Evolutionary conservation across 2,113 vertebrate species (phyloP).

Genomic region (Melanostigma gelatinosum): DNA sequence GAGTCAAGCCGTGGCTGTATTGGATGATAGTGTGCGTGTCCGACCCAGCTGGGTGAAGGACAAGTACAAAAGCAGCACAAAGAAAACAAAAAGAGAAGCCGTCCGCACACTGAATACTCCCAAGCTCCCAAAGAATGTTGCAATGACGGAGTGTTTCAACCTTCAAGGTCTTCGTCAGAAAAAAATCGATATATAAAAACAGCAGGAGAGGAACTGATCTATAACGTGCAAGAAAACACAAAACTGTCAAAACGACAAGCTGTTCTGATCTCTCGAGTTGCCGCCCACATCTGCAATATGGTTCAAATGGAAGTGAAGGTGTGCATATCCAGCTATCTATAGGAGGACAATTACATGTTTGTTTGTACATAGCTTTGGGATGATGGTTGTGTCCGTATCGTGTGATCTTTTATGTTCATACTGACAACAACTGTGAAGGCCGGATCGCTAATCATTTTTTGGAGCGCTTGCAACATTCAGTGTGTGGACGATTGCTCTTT

Average conservation of each 20-base stretch:
- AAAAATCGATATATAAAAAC: not conserved
- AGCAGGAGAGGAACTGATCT: conserved; percentile 8
- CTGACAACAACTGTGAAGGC: not conserved
- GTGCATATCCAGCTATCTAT: not conserved
- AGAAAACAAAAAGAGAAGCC: not conserved
- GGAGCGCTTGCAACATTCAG: conserved; percentile 7
- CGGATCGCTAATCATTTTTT: not conserved
- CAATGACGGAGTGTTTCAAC: too few relatives aligned
- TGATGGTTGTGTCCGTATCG: not conserved
- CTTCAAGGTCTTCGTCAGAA: not conserved
- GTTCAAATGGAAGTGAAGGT: not conserved
- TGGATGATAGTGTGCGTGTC: not conserved
- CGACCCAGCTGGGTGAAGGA: not conserved
- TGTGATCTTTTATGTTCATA: not conserved
- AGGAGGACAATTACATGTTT: not conserved
- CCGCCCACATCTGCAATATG: not conserved
- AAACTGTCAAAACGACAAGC: not conserved
- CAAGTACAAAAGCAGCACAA: not conserved
- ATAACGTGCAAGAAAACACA: not conserved
- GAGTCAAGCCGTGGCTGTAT: not conserved
- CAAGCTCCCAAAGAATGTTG: not conserved
- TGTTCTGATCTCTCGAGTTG: not conserved
- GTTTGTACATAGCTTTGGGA: not conserved
- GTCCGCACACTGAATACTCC: not conserved
- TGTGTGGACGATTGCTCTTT: not conserved